Evolutionary conservation across 1,140 invertebrate species (phyloP), one percentile per base, ranked within the genome.

Genomic region (Periplaneta americana): DNA sequence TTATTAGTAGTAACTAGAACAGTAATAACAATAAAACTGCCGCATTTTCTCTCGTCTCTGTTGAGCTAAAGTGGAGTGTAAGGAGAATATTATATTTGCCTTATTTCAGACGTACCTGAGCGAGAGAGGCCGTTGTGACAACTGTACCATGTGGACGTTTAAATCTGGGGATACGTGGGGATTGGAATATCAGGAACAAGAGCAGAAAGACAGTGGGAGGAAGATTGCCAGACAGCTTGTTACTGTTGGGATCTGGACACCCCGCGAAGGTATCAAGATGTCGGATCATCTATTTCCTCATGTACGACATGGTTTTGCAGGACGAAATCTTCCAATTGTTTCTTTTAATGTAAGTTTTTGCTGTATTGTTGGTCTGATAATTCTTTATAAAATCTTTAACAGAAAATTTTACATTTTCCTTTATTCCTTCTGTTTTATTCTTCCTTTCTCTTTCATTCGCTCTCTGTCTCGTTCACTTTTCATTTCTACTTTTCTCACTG

Each of bases 221-320:
- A 17, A n/a, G 35, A n/a, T 28, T 28, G n/a, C 22, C 76, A 31
- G 32, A n/a, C 76, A 28, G 11, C 2, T 78, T 18, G 11, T 39
- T 22, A 6, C 76, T 36, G 92, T 95, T 11, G 96, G 95, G 1
- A 88, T 87, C 28, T 97, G 96, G 96, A 91, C 91, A 80, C 91
- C 94, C 0, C 88, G 92, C 36, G 89, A 92, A 82, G 95, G 95
- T 0, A 87, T 93, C 34, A 87, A 89, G 35, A 89, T 94, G 78
- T 88, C 87, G 0, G 95, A 97, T 85, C 89, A 91, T 11, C 86
- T 96, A 48, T 97, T 97, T 87, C 95, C 95, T 0, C 95, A 97
- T 84, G 89, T 95, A 0, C 89, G 87, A 5, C 92, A 96, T 82
- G 94, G 95, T 22, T 96, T 97, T 83, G 90, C 95, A 36, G 93